These are phyloP conservation scores for Leptinotarsa rubiginosa DNA, from an alignment of 2,888 invertebrate genomes.

Conservation along the genomic window DNA sequence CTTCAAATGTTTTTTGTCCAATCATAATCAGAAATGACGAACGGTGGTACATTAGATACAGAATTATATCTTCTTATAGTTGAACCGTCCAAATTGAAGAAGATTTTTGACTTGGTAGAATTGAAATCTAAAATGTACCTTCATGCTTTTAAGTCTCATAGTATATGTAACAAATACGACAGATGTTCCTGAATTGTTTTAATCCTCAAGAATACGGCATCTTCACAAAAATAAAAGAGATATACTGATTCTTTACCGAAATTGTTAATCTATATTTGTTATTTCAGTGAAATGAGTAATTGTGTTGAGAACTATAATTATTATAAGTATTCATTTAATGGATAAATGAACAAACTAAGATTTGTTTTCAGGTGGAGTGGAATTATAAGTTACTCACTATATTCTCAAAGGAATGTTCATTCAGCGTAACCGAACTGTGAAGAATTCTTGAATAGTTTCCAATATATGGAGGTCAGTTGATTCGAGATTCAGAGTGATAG, in stretches of 20 bases:
- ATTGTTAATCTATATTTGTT: background rate
- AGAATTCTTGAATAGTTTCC: slow-evolving; percentile 19
- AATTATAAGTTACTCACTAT: slow-evolving; percentile 7
- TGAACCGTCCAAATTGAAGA: too few relatives aligned
- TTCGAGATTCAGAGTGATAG: slow-evolving; percentile 11
- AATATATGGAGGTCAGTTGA: slow-evolving; percentile 22
- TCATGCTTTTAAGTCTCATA: too few relatives aligned
- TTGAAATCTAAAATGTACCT: too few relatives aligned
- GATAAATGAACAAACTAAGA: slow-evolving; percentile 17
- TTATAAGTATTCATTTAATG: slow-evolving; percentile 26
- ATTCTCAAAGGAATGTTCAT: slow-evolving; percentile 23
- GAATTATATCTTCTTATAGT: too few relatives aligned
- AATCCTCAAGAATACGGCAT: too few relatives aligned
- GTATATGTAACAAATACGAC: too few relatives aligned
- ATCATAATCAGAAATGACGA: too few relatives aligned
- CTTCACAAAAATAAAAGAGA: too few relatives aligned
- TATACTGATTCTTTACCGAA: background rate
- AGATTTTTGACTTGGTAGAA: too few relatives aligned
- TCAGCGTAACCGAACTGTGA: slow-evolving; percentile 12
- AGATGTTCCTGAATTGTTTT: too few relatives aligned
- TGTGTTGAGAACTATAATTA: slow-evolving; percentile 4
- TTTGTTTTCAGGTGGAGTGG: background rate
- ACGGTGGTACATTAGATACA: too few relatives aligned
- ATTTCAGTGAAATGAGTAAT: background rate
- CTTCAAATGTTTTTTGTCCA: too few relatives aligned